Evolutionary conservation across 1,140 invertebrate species (phyloP).

Genomic region (Rhysida immarginata): DNA sequence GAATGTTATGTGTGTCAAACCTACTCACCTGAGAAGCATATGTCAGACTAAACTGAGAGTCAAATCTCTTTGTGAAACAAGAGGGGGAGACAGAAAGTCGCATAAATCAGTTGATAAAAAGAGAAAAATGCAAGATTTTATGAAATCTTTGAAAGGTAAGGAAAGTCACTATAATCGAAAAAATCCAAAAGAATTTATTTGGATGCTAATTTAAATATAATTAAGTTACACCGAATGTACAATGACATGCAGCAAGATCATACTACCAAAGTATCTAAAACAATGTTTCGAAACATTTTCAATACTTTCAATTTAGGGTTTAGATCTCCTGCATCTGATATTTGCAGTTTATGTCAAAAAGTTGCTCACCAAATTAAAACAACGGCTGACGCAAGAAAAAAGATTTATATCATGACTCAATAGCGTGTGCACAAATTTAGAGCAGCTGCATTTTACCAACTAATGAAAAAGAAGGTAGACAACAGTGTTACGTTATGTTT

Average conservation of each 20-base stretch:
- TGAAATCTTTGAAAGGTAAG: slow-evolving; percentile 10
- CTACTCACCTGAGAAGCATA: no score
- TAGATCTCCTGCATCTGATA: slow-evolving; percentile 14
- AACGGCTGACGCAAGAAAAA: slow-evolving; percentile 11
- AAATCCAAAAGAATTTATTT: slow-evolving; percentile 9
- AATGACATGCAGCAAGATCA: slow-evolving; percentile 1
- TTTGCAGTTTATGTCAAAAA: slow-evolving; percentile 16
- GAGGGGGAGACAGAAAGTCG: background rate
- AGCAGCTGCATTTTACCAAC: slow-evolving; percentile 22
- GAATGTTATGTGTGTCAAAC: no score
- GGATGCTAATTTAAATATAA: slow-evolving; percentile 9
- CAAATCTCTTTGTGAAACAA: no score
- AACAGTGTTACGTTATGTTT: slow-evolving; percentile 20
- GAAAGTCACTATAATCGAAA: slow-evolving; percentile 13
- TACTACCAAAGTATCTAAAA: slow-evolving; percentile 11
- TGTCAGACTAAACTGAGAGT: no score
- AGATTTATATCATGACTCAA: slow-evolving; percentile 13
- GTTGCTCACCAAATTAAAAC: slow-evolving; percentile 14
- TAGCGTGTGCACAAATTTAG: slow-evolving; percentile 19
- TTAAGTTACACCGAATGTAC: slow-evolving; percentile 12
- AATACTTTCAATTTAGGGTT: slow-evolving; percentile 17
- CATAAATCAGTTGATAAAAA: no score
- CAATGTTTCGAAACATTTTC: slow-evolving; percentile 14
- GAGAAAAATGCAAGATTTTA: background rate
- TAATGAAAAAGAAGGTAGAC: slow-evolving; percentile 19